These are phyloP conservation scores for Steinernema feltiae DNA, from an alignment of 1,140 invertebrate species.

Conservation along the genomic window DNA sequence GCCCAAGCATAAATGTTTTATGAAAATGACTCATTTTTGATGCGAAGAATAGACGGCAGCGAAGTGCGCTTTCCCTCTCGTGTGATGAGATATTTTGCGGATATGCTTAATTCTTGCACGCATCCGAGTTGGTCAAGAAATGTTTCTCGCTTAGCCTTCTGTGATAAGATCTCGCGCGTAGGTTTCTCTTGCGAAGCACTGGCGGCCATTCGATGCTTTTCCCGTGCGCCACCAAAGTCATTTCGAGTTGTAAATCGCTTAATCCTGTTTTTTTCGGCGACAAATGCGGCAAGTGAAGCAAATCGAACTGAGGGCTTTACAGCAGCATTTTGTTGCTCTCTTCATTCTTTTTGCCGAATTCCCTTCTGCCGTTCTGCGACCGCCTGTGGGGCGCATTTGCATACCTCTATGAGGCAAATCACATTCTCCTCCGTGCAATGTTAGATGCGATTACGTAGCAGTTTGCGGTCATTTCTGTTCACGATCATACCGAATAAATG, in stretches of 20 bases:
- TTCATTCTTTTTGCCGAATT: too few relatives aligned
- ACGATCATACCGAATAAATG: background rate
- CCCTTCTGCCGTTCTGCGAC: too few relatives aligned
- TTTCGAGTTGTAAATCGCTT: too few relatives aligned
- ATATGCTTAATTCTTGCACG: background rate
- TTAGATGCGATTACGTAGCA: constrained; percentile 4
- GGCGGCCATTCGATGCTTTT: too few relatives aligned
- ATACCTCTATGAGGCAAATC: background rate
- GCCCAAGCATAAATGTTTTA: constrained; percentile 12
- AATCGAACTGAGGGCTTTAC: too few relatives aligned
- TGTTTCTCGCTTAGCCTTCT: background rate
- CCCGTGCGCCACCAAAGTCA: too few relatives aligned
- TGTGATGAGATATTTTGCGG: background rate
- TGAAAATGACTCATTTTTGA: constrained; percentile 14
- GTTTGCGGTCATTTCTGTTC: background rate
- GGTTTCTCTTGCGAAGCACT: background rate
- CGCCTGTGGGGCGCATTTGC: background rate
- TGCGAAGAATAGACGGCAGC: constrained; percentile 1
- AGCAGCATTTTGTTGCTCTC: too few relatives aligned
- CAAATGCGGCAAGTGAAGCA: too few relatives aligned
- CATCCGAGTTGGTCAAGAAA: background rate
- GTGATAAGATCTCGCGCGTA: background rate
- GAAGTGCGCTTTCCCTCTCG: constrained; percentile 9
- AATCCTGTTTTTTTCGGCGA: too few relatives aligned
- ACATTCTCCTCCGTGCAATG: constrained; percentile 2